Conservation (phyloP, 1,140 invertebrate species). For the Venustaconcha ellipsiformis region DNA sequence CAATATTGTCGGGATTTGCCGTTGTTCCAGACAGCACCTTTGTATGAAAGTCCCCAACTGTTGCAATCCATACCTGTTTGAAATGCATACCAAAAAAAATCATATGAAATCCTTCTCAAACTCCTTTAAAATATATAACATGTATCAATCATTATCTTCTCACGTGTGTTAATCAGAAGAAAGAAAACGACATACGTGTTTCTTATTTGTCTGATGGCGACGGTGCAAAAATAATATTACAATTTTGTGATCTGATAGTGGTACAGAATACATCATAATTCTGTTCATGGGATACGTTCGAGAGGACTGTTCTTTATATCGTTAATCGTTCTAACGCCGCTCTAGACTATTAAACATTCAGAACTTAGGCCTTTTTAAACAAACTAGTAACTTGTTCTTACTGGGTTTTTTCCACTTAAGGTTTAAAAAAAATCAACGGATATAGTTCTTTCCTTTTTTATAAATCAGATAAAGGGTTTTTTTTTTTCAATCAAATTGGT, state of each 20-base stretch:
- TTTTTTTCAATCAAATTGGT: too few relatives aligned
- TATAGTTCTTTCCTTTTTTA: too few relatives aligned
- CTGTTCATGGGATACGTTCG: too few relatives aligned
- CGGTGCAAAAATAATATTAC: background rate
- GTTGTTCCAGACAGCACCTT: slow-evolving; percentile 52
- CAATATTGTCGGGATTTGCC: slow-evolving; percentile 46
- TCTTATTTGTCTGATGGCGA: background rate
- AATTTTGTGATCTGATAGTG: background rate
- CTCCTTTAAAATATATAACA: background rate
- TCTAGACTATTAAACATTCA: too few relatives aligned
- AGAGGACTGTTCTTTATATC: too few relatives aligned
- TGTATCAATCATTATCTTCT: background rate
- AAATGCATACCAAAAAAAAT: background rate
- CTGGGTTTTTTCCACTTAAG: too few relatives aligned
- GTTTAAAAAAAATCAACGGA: too few relatives aligned
- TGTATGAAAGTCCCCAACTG: slow-evolving; percentile 61
- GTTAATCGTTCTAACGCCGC: too few relatives aligned
- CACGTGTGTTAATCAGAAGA: background rate
- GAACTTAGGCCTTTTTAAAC: too few relatives aligned
- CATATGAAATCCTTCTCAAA: background rate
- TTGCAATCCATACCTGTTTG: slow-evolving; percentile 50
- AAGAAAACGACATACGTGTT: background rate
- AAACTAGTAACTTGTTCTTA: too few relatives aligned
- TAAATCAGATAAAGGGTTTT: too few relatives aligned
- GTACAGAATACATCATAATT: too few relatives aligned